Base-by-base conservation (phyloP, 2,113 vertebrate species). In the Gymnocephalus cernua region DNA sequence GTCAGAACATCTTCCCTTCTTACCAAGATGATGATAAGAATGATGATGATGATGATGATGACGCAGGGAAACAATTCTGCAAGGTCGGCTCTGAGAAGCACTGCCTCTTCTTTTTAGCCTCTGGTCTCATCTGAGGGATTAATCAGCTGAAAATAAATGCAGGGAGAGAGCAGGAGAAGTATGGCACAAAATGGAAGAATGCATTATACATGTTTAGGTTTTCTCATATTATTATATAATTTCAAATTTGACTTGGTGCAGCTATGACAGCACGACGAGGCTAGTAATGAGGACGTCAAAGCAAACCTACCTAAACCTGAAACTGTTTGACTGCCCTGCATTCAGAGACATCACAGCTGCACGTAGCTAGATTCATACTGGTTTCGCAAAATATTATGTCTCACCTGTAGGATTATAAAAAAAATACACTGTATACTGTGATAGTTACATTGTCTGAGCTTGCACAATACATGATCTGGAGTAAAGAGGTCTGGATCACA, bases 71-170 rank as follows among this genome's bases (percentile, higher is more conserved):
- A 81, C 35, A 18, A 27, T 65, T 88, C 86, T 62, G 57, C 58
- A 29, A 15, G 6, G 74, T 51, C 51, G 57, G 59, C 62, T 79
- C 57, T 69, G 23, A 67, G 45, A 45, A 75, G 47, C 56, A 18
- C 23, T 64, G 53, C 62, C 27, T 83, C 72, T 67, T 81, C 67
- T 65, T 45, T 47, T 82, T 57, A 72, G 64, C 35, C 25, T 62
- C 62, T 57, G 51, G 57, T 80, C 61, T 77, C 35, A 27, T 72
- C 80, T 58, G 58, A 64, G 32, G 57, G 53, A 68, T 87, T 85
- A 92, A 70, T 92, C 84, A 69, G 64, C 91, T 92, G 80, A 27
- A 82, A 85, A 75, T 5, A 85, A 81, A 87, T 41, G 61, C 21
- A 16, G 0, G 6, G 35, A 73, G 56, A 84, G 2, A 82, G 45